Evolutionary conservation across 2,113 vertebrate genomes (phyloP).

Genomic region (Progne subis): DNA sequence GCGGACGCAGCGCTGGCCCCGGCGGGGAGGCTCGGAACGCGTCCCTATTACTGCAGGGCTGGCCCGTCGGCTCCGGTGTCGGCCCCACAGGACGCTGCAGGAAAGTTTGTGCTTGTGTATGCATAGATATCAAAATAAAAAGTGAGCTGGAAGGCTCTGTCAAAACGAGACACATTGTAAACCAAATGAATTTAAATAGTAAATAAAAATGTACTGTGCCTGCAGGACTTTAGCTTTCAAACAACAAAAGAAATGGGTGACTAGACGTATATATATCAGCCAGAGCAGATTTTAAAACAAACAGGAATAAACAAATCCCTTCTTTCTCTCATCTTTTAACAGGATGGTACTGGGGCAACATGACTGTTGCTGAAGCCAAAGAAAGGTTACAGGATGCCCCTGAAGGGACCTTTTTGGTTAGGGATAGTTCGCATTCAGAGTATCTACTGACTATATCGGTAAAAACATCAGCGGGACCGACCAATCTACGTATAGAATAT

Average conservation of each 20-base stretch:
- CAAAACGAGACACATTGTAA: background rate
- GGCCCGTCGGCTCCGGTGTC: background rate
- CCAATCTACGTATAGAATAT: slow-evolving; percentile 93
- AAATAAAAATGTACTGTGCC: background rate
- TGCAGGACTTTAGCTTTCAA: background rate
- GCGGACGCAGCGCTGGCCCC: background rate
- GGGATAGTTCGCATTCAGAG: slow-evolving; percentile 92
- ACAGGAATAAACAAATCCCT: background rate
- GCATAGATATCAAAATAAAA: background rate
- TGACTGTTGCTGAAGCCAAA: slow-evolving; percentile 93
- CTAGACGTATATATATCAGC: background rate
- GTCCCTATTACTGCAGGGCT: background rate
- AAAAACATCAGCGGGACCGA: slow-evolving; percentile 93
- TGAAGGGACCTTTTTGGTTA: slow-evolving; percentile 93
- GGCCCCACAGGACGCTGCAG: background rate
- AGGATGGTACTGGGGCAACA: slow-evolving; percentile 98
- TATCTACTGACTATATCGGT: slow-evolving; percentile 95
- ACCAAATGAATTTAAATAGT: background rate
- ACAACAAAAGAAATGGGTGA: background rate
- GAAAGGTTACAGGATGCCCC: slow-evolving; percentile 88
- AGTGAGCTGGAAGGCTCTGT: background rate
- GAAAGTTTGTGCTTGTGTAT: background rate
- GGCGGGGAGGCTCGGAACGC: background rate
- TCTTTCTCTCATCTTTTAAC: slow-evolving; percentile 48
- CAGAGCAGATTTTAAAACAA: background rate